These are phyloP conservation scores for Lasaia peninsularis DNA, from an alignment of 1,140 invertebrate genomes.

Conservation along the genomic window DNA sequence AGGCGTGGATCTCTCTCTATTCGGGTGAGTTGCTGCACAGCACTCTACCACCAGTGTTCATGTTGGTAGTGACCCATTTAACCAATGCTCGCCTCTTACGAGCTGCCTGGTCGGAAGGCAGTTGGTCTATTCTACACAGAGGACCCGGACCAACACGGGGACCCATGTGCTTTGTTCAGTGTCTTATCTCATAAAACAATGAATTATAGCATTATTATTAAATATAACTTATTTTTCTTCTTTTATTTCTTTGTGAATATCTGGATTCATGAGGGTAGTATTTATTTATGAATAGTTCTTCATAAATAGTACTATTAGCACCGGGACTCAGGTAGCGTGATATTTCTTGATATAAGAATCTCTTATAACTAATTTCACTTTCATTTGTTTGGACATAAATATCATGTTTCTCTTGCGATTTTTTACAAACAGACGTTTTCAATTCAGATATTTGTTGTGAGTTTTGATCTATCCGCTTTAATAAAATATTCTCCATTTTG, in stretches of 20 bases:
- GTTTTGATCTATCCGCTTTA: conserved; percentile 61
- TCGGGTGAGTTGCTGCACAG: too few species aligned
- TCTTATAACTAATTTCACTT: conserved; percentile 48
- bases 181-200: too few species aligned
- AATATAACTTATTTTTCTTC: background rate
- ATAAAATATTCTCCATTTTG: conserved; percentile 53
- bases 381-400: conserved; percentile 33
- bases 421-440: conserved; percentile 32
- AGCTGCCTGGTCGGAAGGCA: too few species aligned
- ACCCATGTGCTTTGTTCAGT: too few species aligned
- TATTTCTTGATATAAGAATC: conserved; percentile 52
- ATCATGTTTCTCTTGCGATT: conserved; percentile 25
- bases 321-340: conserved; percentile 54
- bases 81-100: too few species aligned
- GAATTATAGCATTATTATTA: too few species aligned
- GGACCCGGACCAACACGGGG: too few species aligned
- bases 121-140: too few species aligned
- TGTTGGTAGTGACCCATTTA: too few species aligned
- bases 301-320: conserved; percentile 54
- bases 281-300: conserved; percentile 65
- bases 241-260: background rate
- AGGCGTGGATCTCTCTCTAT: too few species aligned
- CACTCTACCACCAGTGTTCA: too few species aligned
- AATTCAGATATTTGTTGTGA: conserved; percentile 49
- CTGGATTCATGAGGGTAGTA: conserved; percentile 1